phyloP scores from a whole-genome alignment of 2,113 vertebrate genomes.

The Caloenas nicobarica region DNA sequence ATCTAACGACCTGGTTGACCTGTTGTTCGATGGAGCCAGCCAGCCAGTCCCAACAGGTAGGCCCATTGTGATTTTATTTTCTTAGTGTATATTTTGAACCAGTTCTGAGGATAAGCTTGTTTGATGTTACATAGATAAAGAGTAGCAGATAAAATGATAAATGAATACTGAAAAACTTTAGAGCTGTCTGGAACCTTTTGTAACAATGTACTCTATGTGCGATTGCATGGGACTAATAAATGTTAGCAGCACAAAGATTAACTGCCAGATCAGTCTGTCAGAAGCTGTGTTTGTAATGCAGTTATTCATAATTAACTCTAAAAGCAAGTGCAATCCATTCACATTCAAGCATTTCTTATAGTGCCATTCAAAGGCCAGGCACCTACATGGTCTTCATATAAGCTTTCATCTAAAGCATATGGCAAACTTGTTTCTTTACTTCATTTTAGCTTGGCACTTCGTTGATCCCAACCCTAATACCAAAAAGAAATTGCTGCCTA shows the following conservation, averaged over 20 bases:
- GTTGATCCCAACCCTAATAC: neutral
- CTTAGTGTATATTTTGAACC: neutral
- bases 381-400: neutral
- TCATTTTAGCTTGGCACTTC: neutral
- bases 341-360: neutral
- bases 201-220: neutral
- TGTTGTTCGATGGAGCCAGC: slow-evolving; percentile 85
- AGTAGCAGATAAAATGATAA: neutral
- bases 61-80: neutral
- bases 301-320: slow-evolving; percentile 62
- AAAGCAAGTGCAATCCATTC: slow-evolving; percentile 37
- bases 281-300: neutral
- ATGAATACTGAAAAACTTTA: neutral
- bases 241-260: neutral
- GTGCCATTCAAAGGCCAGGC: neutral
- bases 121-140: neutral
- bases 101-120: neutral
- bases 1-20: slow-evolving; percentile 83
- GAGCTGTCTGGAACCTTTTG: neutral
- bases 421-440: neutral
- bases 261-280: slow-evolving; percentile 20
- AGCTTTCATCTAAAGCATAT: neutral
- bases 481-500: neutral
- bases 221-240: slow-evolving; percentile 21
- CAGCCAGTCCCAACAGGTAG: slow-evolving; percentile 78